phyloP scores from a whole-genome alignment of 2,113 vertebrate genomes.

The Chaetodon trifascialis region DNA sequence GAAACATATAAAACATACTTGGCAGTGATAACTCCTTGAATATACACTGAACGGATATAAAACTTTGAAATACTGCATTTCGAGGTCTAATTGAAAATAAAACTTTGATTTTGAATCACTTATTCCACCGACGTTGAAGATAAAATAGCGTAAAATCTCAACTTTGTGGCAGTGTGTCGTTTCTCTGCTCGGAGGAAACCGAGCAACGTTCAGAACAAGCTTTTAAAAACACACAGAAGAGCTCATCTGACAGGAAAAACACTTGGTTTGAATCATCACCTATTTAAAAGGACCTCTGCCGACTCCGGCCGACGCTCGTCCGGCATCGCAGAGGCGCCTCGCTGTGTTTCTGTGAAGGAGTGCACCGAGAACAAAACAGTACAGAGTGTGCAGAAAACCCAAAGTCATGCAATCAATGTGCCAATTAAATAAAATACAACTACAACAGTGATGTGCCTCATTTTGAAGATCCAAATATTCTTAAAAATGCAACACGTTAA shows the following conservation, averaged over 20 bases:
- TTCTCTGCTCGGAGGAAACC: conserved; percentile 56
- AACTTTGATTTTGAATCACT: conserved; percentile 36
- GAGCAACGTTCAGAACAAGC: conserved; percentile 55
- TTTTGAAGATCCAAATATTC: conserved; percentile 48
- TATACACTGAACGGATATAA: conserved; percentile 36
- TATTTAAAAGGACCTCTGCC: conserved; percentile 6
- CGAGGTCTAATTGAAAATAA: conserved; percentile 28
- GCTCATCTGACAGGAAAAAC: conserved; percentile 18
- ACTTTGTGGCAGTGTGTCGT: conserved; percentile 57
- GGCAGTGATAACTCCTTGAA: conserved; percentile 25
- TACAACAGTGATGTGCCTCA: conserved; percentile 55
- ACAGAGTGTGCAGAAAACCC: conserved; percentile 43
- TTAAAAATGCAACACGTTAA: conserved; percentile 37
- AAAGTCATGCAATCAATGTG: conserved; percentile 64
- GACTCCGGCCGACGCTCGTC: conserved; percentile 19
- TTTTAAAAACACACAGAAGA: conserved; percentile 16
- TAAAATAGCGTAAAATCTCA: conserved; percentile 31
- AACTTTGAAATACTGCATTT: conserved; percentile 63
- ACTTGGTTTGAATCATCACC: conserved; percentile 40
- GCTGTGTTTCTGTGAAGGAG: conserved; percentile 46
- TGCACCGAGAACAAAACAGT: conserved; percentile 51
- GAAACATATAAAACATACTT: conserved; percentile 44
- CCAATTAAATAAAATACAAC: conserved; percentile 73
- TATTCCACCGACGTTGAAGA: conserved; percentile 2
- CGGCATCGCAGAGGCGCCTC: conserved; percentile 36